Evolutionary conservation across 2,113 vertebrate genomes (phyloP), one percentile per base, ranked within the genome.

Genomic region (Ctenomys sociabilis): DNA sequence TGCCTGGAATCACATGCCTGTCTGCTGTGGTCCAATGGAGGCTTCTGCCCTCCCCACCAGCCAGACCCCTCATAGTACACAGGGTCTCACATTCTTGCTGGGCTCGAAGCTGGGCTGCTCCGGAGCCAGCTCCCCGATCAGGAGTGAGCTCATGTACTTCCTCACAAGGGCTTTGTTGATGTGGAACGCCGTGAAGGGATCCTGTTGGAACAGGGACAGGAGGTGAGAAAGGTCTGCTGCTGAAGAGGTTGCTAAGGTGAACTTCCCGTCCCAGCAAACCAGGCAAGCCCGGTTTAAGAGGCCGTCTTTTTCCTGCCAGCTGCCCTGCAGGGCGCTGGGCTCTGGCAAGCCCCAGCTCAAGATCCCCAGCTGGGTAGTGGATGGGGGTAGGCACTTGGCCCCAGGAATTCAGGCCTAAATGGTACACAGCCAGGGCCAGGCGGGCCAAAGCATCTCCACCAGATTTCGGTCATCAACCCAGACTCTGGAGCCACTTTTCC

Each of bases 111-210:
- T 99, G 95, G 99, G 98, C 37, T 99, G 98, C 85, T 98, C 98
- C 0, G 98, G 98, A 81, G 98, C 98, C 95, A 99, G 98, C 14
- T 99, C 98, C 40, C 99, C 99, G 70, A 99, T 98, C 85, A 99
- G 95, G 14, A 99, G 98, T 0, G 98, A 96, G 4, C 43, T 97
- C 98, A 99, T 98, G 81, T 98, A 98, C 91, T 98, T 99, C 35
- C 96, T 97, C 21, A 99, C 99, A 19, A 99, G 94, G 10, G 95
- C n/a, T 85, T 98, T 98, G 97, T 99, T 97, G 59, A 99, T 98
- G 92, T 99, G 99, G 94, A 99, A 99, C 0, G 99, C 99, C 81
- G 91, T 66, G 94, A 99, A 99, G 14, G 99, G 98, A 97, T 99
- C 99, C 99, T 99, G 95, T 66, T 96, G 0, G 93, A 5, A 86